Percentiles rank a stretch among this genome's conserved stretches.
These are phyloP conservation scores for Tangara arthus DNA, from an alignment of 2,797 vertebrate species.

Conservation along the genomic window DNA sequence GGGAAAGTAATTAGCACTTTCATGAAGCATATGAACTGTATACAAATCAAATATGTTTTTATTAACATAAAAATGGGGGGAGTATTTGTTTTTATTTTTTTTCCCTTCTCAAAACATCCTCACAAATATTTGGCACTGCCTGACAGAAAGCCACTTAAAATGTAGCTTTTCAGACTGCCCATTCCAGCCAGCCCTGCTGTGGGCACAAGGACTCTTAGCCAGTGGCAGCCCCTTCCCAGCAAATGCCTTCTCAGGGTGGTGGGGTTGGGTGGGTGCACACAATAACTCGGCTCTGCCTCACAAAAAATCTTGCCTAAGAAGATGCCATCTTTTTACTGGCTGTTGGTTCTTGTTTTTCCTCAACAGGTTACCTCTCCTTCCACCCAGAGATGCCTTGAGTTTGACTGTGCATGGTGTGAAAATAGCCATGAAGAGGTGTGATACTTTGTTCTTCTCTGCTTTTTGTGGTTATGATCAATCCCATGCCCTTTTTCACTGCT, in stretches of 20 bases:
- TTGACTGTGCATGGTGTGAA: background rate
- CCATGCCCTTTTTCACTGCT: background rate
- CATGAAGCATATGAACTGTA: constrained; percentile 64
- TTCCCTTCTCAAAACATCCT: constrained; percentile 46
- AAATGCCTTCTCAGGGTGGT: constrained; percentile 19
- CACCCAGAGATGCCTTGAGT: background rate
- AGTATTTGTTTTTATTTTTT: background rate
- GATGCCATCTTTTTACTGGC: background rate
- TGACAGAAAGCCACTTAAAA: constrained; percentile 68
- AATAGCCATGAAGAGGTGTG: background rate
- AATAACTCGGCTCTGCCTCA: background rate
- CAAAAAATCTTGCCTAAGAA: background rate
- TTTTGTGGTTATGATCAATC: background rate
- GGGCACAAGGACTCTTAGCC: background rate
- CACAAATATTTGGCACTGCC: constrained; percentile 56
- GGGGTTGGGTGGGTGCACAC: background rate
- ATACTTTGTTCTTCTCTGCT: background rate
- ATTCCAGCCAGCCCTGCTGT: constrained; percentile 8
- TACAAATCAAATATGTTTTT: constrained; percentile 68
- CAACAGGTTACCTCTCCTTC: background rate
- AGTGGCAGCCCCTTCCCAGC: background rate
- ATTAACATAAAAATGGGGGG: constrained; percentile 35
- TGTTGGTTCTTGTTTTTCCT: background rate
- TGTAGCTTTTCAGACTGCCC: constrained; percentile 28
- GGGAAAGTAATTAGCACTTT: constrained; percentile 69